phyloP scores from a whole-genome alignment of 1,140 invertebrate species.

The Bombus pascuorum region DNA sequence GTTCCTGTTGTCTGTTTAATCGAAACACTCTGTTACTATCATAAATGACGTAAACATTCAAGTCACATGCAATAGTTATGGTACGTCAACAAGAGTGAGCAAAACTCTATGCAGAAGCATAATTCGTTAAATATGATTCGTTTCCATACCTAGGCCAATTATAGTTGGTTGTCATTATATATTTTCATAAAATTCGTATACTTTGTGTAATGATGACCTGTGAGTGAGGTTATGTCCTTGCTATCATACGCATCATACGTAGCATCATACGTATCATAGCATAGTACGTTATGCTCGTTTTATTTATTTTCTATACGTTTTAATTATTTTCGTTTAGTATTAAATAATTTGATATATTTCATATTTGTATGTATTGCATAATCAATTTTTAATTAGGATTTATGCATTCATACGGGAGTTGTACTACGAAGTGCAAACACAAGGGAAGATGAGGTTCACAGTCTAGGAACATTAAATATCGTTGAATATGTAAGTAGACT shows the following conservation, averaged over 20 bases:
- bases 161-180: not conserved
- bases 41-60: slow-evolving; percentile 37
- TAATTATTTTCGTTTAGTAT: not conserved
- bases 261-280: not conserved
- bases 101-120: not conserved
- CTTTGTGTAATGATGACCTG: not conserved
- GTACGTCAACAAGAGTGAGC: slow-evolving; percentile 3
- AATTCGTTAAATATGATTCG: not conserved
- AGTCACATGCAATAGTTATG: slow-evolving; percentile 37
- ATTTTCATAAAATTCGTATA: not conserved
- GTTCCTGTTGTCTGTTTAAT: not conserved
- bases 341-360: not conserved
- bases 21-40: slow-evolving; percentile 16
- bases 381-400: slow-evolving; percentile 73
- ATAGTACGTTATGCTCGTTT: not conserved
- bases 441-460: slow-evolving; percentile 80
- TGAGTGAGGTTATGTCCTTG: not conserved
- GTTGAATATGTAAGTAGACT: slow-evolving; percentile 80
- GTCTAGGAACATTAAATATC: slow-evolving; percentile 80
- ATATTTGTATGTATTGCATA: not conserved
- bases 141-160: not conserved
- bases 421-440: slow-evolving; percentile 76
- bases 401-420: slow-evolving; percentile 80
- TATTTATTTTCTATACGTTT: too few species aligned
- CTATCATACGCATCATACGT: not conserved